Conservation (phyloP, 2,888 invertebrate species). For the Ecdyonurus torrentis region DNA sequence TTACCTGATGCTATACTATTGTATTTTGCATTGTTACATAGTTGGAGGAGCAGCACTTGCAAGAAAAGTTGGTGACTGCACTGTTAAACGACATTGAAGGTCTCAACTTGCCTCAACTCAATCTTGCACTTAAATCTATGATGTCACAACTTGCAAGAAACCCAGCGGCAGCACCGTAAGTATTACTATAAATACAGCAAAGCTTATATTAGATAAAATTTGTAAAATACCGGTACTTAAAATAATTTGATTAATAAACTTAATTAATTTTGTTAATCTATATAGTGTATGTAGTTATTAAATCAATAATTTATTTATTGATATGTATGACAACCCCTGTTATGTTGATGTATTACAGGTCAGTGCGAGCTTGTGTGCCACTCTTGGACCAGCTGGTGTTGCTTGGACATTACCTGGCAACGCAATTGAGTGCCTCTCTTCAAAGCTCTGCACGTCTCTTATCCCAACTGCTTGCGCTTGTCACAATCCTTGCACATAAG, state of each 20-base stretch:
- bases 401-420: conserved; percentile 61
- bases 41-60: conserved; percentile 46
- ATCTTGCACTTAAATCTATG: conserved; percentile 11
- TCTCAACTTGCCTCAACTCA: conserved; percentile 34
- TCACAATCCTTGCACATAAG: conserved; percentile 64
- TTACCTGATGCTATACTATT: too few species aligned
- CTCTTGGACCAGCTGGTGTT: conserved; percentile 59
- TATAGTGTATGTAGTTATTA: too few species aligned
- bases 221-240: too few species aligned
- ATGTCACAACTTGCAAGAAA: conserved; percentile 6
- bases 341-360: too few species aligned
- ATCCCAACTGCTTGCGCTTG: conserved; percentile 65
- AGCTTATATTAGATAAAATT: too few species aligned
- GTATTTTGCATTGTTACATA: too few species aligned
- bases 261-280: too few species aligned
- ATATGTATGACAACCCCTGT: too few species aligned
- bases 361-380: conserved; percentile 29
- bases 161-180: neutral
- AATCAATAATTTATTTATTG: too few species aligned
- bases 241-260: too few species aligned
- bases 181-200: too few species aligned
- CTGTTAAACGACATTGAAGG: conserved; percentile 40
- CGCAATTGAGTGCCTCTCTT: conserved; percentile 60
- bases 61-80: conserved; percentile 42
- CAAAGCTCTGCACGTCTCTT: conserved; percentile 67